A percentile compares a stretch with the other conserved stretches of the same genome.
Conservation (phyloP, 2,113 vertebrate genomes). For the Chamaea fasciata region DNA sequence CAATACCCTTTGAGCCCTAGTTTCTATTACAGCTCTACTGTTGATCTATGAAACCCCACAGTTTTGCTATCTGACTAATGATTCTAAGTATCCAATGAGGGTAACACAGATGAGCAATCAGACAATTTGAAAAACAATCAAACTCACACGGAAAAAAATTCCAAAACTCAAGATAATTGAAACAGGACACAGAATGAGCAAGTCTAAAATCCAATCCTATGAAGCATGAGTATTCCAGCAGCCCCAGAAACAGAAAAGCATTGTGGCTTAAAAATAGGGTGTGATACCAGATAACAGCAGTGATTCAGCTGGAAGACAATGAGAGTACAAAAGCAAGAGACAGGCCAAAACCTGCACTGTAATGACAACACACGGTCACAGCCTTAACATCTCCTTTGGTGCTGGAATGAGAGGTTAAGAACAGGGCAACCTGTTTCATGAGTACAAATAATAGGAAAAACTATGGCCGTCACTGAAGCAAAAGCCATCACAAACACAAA, state of each 20-base stretch:
- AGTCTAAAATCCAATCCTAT: not conserved
- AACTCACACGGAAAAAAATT: not conserved
- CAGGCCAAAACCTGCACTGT: conserved; percentile 45
- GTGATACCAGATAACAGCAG: conserved; percentile 53
- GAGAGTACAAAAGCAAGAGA: conserved; percentile 26
- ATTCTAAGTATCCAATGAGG: not conserved
- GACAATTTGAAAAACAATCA: not conserved
- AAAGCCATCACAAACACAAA: not conserved
- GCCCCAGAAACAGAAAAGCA: conserved; percentile 14
- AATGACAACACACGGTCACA: conserved; percentile 30
- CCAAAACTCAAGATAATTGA: not conserved
- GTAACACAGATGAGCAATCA: not conserved
- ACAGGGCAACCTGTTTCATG: conserved; percentile 22
- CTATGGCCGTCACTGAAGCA: not conserved
- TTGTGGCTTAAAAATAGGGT: conserved; percentile 43
- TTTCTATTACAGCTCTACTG: not conserved
- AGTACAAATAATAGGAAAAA: conserved; percentile 5
- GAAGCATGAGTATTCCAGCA: not conserved
- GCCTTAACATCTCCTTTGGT: not conserved
- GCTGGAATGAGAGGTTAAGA: conserved; percentile 43
- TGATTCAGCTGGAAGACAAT: conserved; percentile 52
- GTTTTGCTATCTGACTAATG: not conserved
- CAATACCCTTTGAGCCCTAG: not conserved
- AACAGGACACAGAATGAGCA: not conserved
- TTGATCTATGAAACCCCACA: not conserved